A percentile compares a stretch with the other conserved stretches of the same genome.
Conservation (phyloP, 64 coral and sea anemone genomes). For the Stichodactyla mertensii region DNA sequence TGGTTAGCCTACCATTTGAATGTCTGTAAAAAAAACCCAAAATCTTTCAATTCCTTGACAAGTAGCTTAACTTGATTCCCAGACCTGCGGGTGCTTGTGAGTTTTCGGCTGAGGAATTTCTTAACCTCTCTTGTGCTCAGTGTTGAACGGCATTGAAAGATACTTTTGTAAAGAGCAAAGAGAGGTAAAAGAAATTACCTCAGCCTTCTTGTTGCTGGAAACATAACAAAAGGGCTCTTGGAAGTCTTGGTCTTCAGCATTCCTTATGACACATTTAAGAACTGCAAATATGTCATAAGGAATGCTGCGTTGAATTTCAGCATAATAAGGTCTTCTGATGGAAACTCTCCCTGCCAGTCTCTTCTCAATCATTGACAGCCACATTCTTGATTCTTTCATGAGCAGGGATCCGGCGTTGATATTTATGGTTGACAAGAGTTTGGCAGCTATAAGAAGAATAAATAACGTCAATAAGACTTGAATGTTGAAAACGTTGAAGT, state of each 20-base stretch:
- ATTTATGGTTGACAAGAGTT: neutral
- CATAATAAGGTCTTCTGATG: constrained; percentile 16
- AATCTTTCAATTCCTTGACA: neutral
- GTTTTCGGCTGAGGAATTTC: constrained; percentile 29
- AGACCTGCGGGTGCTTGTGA: neutral
- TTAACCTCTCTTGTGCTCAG: constrained; percentile 26
- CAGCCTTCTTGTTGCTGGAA: too few species aligned
- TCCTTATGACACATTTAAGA: too few species aligned
- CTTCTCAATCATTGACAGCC: constrained; percentile 25
- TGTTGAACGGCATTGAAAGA: constrained; percentile 28
- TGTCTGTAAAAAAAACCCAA: neutral
- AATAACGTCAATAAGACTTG: neutral
- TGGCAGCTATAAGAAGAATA: neutral
- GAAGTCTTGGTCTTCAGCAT: too few species aligned
- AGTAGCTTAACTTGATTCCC: constrained; percentile 22
- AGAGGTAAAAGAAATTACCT: constrained; percentile 34
- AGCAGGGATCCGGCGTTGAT: neutral
- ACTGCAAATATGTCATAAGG: too few species aligned
- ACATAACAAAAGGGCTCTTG: too few species aligned
- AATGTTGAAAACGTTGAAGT: too few species aligned
- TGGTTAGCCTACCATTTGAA: neutral
- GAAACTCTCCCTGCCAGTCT: constrained; percentile 21
- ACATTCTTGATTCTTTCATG: neutral
- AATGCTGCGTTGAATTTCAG: too few species aligned
- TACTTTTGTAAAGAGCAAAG: constrained; percentile 32